A percentile compares a stretch with the other conserved stretches of the same genome.
phyloP scores from a whole-genome alignment of 2,888 invertebrate species.

The Andrena bucephala region DNA sequence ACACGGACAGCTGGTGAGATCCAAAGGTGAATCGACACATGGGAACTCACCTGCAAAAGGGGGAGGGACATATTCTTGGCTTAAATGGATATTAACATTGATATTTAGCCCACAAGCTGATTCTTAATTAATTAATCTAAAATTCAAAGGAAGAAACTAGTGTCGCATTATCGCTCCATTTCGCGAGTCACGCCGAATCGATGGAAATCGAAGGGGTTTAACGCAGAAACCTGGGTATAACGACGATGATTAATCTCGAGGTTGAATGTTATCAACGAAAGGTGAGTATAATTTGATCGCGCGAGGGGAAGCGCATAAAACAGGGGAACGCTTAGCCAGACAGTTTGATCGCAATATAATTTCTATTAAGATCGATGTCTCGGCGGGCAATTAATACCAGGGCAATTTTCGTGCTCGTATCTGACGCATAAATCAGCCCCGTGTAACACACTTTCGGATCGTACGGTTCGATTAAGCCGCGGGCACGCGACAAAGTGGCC shows the following conservation, averaged over 20 bases:
- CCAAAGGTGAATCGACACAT: background rate
- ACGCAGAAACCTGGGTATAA: background rate
- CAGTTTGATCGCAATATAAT: slow-evolving; percentile 23
- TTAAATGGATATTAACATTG: background rate
- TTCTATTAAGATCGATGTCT: slow-evolving; percentile 45
- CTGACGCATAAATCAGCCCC: slow-evolving; percentile 33
- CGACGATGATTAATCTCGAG: background rate
- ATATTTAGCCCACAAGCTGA: background rate
- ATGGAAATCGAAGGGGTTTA: background rate
- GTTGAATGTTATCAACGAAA: background rate
- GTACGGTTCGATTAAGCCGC: slow-evolving; percentile 35
- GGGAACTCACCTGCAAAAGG: background rate
- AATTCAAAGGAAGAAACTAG: background rate
- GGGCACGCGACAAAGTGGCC: slow-evolving; percentile 38
- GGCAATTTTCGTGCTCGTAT: slow-evolving; percentile 31
- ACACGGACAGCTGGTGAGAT: background rate
- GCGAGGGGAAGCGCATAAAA: background rate
- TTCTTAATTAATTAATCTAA: background rate
- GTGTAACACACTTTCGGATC: slow-evolving; percentile 33
- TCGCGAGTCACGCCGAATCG: background rate
- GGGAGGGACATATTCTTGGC: background rate
- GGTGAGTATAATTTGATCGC: background rate
- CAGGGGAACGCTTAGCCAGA: background rate
- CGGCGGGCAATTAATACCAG: slow-evolving; percentile 43
- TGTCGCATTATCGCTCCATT: background rate